Percentiles rank a stretch among this genome's conserved stretches.
These are phyloP conservation scores for Schizaphis graminum DNA, from an alignment of 2,888 invertebrate species.

Conservation along the genomic window DNA sequence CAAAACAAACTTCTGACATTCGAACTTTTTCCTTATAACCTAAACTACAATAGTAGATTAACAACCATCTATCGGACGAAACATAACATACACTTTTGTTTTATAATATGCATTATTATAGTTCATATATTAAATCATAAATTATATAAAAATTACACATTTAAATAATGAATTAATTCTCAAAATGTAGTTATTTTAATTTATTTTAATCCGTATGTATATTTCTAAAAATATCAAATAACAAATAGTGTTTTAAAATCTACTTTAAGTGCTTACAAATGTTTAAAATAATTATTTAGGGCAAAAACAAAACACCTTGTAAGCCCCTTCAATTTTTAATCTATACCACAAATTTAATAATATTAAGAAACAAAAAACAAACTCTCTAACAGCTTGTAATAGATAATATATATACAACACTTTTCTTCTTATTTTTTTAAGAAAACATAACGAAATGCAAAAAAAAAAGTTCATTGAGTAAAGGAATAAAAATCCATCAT, in stretches of 20 bases:
- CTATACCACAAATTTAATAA: slow-evolving; percentile 25
- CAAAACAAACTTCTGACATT: slow-evolving; percentile 46
- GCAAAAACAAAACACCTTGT: slow-evolving; percentile 1
- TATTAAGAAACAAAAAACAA: neutral
- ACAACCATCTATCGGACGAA: neutral
- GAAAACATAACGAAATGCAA: slow-evolving; percentile 23
- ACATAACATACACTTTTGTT: neutral
- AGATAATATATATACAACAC: neutral
- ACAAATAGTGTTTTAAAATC: neutral
- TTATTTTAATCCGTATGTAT: neutral
- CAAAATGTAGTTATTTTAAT: neutral
- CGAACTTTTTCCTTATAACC: slow-evolving; percentile 17
- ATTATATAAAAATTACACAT: neutral
- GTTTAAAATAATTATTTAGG: neutral
- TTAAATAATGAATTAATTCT: neutral
- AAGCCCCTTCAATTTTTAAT: slow-evolving; percentile 34
- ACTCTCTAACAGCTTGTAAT: slow-evolving; percentile 33
- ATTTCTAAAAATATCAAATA: neutral
- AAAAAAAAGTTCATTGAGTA: slow-evolving; percentile 48
- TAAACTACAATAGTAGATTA: neutral
- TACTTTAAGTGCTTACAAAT: neutral
- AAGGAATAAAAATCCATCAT: slow-evolving; percentile 49
- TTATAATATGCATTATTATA: neutral
- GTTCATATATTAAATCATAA: neutral
- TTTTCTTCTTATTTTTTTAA: neutral